These are phyloP conservation scores for Poeciliopsis occidentalis DNA, from an alignment of 2,113 vertebrate genomes.

Conservation along the genomic window DNA sequence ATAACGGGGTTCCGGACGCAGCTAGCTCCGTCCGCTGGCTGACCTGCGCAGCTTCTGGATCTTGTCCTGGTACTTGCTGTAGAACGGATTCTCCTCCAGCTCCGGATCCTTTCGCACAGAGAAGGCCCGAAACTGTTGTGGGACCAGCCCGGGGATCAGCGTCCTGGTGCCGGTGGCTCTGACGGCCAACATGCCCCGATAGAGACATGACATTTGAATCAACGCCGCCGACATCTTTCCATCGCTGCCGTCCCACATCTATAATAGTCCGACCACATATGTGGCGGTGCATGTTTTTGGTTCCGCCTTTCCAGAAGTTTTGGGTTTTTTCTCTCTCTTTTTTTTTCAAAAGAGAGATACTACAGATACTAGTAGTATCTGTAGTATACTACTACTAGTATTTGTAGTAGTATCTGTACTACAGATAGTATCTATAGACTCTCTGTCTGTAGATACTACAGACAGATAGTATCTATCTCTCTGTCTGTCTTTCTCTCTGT, in stretches of 20 bases:
- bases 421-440: too few relatives aligned
- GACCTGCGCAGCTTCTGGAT: slow-evolving; percentile 91
- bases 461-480: too few relatives aligned
- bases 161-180: slow-evolving; percentile 78
- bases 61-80: slow-evolving; percentile 88
- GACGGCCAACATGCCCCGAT: slow-evolving; percentile 84
- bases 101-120: slow-evolving; percentile 77
- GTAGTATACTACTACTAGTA: too few relatives aligned
- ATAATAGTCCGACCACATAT: slow-evolving; percentile 53
- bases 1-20: not conserved
- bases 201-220: slow-evolving; percentile 83
- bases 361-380: too few relatives aligned
- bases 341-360: too few relatives aligned
- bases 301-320: not conserved
- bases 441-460: too few relatives aligned
- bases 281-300: not conserved
- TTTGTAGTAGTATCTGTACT: too few relatives aligned
- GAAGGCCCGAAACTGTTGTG: slow-evolving; percentile 82
- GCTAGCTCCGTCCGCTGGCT: slow-evolving; percentile 10
- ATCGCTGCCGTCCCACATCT: slow-evolving; percentile 71
- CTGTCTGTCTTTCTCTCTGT: too few relatives aligned
- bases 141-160: slow-evolving; percentile 82
- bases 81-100: slow-evolving; percentile 88
- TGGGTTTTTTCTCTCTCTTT: not conserved
- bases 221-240: slow-evolving; percentile 80